Percentiles rank a stretch among this genome's conserved stretches.
phyloP scores from a whole-genome alignment of 2,888 invertebrate species.

The Drosophila kanekoi region DNA sequence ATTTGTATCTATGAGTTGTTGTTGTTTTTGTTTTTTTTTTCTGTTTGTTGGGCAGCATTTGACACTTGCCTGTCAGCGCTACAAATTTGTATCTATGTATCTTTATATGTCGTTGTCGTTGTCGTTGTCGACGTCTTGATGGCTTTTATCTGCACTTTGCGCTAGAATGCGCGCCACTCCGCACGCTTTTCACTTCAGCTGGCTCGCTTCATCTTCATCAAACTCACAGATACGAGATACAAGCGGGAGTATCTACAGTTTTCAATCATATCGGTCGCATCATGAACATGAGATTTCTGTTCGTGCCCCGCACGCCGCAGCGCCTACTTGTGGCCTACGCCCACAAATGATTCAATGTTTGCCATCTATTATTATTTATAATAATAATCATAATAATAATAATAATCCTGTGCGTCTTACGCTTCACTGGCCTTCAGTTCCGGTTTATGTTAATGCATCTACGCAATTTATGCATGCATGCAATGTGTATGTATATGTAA shows the following conservation, averaged over 20 bases:
- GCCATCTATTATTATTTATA: constrained; percentile 48
- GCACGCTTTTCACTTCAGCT: constrained; percentile 62
- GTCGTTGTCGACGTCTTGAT: constrained; percentile 36
- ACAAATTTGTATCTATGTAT: constrained; percentile 71
- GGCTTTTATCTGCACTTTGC: constrained; percentile 75
- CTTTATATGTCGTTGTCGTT: constrained; percentile 39
- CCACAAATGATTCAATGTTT: constrained; percentile 41
- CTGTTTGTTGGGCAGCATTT: constrained; percentile 37
- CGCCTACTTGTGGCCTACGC: constrained; percentile 30
- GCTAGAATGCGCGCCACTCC: constrained; percentile 73
- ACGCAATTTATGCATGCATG: constrained; percentile 47
- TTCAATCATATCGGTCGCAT: constrained; percentile 50
- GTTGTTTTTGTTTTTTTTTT: not conserved
- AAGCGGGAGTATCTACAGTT: constrained; percentile 29
- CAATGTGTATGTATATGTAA: no score
- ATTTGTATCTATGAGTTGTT: constrained; percentile 63
- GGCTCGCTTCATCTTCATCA: constrained; percentile 67
- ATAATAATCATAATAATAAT: constrained; percentile 42
- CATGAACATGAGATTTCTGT: constrained; percentile 13
- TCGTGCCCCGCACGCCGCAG: not conserved
- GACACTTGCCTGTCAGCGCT: constrained; percentile 69
- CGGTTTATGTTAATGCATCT: constrained; percentile 74
- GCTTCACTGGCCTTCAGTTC: constrained; percentile 70
- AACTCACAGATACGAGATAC: constrained; percentile 10
- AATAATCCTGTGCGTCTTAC: constrained; percentile 59